Evolutionary conservation across 2,113 vertebrate species (phyloP).

Genomic region (Paramormyrops kingsleyae): DNA sequence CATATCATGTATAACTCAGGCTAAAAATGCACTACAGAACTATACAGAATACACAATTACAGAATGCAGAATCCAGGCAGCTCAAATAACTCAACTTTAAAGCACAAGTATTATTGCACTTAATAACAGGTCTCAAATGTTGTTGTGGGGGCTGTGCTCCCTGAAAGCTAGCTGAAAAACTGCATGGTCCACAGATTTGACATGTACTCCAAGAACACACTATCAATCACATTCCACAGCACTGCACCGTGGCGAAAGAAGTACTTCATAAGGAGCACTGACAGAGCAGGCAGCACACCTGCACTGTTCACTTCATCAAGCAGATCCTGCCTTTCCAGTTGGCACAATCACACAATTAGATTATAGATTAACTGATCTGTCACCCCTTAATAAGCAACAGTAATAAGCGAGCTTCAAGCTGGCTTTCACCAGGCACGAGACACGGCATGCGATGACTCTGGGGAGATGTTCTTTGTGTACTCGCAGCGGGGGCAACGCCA

Average conservation of each 20-base stretch:
- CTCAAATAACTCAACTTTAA: background rate
- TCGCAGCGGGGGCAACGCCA: background rate
- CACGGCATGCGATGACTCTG: background rate
- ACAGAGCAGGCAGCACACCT: background rate
- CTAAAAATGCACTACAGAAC: background rate
- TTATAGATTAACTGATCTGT: slow-evolving; percentile 1
- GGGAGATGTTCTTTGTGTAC: background rate
- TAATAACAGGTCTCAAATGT: background rate
- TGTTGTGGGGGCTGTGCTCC: background rate
- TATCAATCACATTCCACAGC: background rate
- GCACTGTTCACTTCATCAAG: background rate
- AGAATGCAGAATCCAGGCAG: background rate
- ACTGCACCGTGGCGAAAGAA: background rate
- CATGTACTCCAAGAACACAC: background rate
- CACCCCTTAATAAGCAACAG: background rate
- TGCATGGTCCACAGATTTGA: background rate
- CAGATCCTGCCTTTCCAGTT: background rate
- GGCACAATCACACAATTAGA: background rate
- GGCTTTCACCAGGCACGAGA: background rate
- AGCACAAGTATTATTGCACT: background rate
- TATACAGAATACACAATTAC: background rate
- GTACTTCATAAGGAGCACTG: background rate
- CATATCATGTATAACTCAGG: background rate
- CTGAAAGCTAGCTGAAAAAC: background rate
- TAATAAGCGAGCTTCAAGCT: background rate